Evolutionary conservation across 2,113 vertebrate genomes (phyloP).

Genomic region (Salvelinus namaycush): DNA sequence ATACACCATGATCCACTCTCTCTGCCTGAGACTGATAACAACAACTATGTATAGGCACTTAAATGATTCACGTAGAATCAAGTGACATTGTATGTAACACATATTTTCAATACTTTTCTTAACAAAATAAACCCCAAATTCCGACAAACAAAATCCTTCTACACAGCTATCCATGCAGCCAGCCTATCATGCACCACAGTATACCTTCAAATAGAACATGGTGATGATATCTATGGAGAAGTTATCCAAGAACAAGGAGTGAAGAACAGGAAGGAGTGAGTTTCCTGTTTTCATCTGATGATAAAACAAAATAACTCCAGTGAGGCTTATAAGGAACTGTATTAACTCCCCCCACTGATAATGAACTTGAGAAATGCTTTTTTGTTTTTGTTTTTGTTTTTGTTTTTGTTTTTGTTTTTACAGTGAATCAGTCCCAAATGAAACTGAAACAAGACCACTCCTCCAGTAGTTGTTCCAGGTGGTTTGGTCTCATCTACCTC

Average conservation of each 20-base stretch:
- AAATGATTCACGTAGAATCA: too few relatives aligned
- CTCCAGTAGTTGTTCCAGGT: neutral
- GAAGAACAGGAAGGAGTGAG: neutral
- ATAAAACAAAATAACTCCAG: neutral
- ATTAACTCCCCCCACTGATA: neutral
- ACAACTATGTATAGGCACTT: too few relatives aligned
- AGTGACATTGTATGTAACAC: too few relatives aligned
- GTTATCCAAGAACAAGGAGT: too few relatives aligned
- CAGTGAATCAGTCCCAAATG: neutral
- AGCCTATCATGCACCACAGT: neutral
- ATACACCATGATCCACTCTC: too few relatives aligned
- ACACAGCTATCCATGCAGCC: neutral
- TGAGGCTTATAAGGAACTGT: neutral
- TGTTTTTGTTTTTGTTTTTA: neutral
- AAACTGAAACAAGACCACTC: neutral
- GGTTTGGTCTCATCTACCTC: neutral
- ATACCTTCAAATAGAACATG: neutral
- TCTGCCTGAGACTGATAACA: too few relatives aligned
- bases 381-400: neutral
- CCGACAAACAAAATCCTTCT: neutral
- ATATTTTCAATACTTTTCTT: too few relatives aligned
- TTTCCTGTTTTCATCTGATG: neutral
- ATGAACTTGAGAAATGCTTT: neutral
- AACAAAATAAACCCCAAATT: too few relatives aligned
- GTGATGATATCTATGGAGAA: neutral